phyloP scores from a whole-genome alignment of 2,113 vertebrate genomes.

The Brachyhypopomus gauderio region DNA sequence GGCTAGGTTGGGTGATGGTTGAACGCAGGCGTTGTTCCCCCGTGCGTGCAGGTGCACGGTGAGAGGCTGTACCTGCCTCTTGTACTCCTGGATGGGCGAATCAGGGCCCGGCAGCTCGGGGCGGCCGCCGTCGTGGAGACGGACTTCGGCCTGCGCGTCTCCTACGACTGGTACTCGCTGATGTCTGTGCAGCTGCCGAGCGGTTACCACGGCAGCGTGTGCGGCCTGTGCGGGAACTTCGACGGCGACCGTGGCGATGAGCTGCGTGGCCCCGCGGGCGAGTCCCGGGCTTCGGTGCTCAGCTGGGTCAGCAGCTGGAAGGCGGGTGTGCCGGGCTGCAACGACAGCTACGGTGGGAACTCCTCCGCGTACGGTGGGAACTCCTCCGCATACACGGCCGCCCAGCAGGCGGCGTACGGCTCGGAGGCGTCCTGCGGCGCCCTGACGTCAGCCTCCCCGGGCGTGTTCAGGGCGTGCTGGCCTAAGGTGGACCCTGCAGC shows the following conservation, averaged over 20 bases:
- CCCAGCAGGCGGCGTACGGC: slow-evolving; percentile 58
- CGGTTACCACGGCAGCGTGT: slow-evolving; percentile 69
- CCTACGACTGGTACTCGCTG: slow-evolving; percentile 69
- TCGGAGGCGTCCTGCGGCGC: slow-evolving; percentile 69
- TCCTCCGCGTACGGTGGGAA: slow-evolving; percentile 65
- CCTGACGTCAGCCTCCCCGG: slow-evolving; percentile 56
- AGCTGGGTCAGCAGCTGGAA: slow-evolving; percentile 76
- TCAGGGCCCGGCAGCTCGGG: slow-evolving; percentile 65
- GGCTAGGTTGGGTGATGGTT: too few relatives aligned
- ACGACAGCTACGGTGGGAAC: slow-evolving; percentile 61
- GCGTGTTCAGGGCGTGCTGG: slow-evolving; percentile 72
- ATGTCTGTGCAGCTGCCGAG: slow-evolving; percentile 68
- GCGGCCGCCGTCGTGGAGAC: slow-evolving; percentile 60
- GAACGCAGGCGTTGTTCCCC: not conserved
- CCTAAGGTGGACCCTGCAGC: slow-evolving; percentile 64
- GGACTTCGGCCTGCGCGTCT: slow-evolving; percentile 72
- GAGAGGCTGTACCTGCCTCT: slow-evolving; percentile 72
- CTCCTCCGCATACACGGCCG: slow-evolving; percentile 62
- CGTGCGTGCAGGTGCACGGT: slow-evolving; percentile 65
- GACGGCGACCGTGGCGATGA: slow-evolving; percentile 66
- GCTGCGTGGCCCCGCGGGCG: slow-evolving; percentile 56
- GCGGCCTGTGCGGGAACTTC: slow-evolving; percentile 85
- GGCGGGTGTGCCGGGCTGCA: slow-evolving; percentile 64
- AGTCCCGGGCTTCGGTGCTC: slow-evolving; percentile 45
- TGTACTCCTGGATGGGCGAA: slow-evolving; percentile 7